These are phyloP conservation scores for Orthosia cruda DNA, from an alignment of 2,888 invertebrate species.

Conservation along the genomic window DNA sequence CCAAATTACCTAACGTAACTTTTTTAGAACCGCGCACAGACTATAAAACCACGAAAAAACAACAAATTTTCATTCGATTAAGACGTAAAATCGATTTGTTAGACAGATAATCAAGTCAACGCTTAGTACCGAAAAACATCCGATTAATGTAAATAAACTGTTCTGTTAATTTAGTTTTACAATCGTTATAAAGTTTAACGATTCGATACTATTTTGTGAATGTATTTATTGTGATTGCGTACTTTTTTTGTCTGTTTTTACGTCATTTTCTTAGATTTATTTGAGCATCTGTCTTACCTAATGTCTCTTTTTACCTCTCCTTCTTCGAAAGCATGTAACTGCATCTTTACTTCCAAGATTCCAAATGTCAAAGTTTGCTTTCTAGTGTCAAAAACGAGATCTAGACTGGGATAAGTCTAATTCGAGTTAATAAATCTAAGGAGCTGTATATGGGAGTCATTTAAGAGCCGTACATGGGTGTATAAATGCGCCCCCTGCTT, in stretches of 20 bases:
- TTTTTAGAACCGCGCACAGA: constrained; percentile 48
- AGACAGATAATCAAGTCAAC: constrained; percentile 76
- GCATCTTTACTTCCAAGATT: not conserved
- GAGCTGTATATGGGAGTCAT: constrained; percentile 43
- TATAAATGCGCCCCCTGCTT: constrained; percentile 57
- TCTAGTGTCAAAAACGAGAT: constrained; percentile 49
- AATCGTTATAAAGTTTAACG: constrained; percentile 70
- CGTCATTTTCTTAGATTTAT: constrained; percentile 34
- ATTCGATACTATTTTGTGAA: constrained; percentile 53
- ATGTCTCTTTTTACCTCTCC: constrained; percentile 7
- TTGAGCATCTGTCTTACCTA: not conserved
- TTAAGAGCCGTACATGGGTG: constrained; percentile 53
- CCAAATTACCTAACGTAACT: constrained; percentile 13
- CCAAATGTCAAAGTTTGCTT: constrained; percentile 47
- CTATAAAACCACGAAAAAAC: constrained; percentile 67
- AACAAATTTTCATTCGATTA: constrained; percentile 74
- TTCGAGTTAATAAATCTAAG: constrained; percentile 53
- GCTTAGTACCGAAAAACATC: constrained; percentile 76
- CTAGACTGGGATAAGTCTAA: constrained; percentile 57
- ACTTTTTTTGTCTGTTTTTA: constrained; percentile 39
- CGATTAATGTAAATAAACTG: constrained; percentile 77
- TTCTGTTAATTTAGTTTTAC: constrained; percentile 73
- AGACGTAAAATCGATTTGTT: constrained; percentile 80
- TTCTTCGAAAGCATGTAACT: constrained; percentile 20
- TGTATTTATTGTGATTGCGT: constrained; percentile 59